Evolutionary conservation across 1,140 invertebrate genomes (phyloP), one percentile per base, ranked within the genome.

Genomic region (Drosophila bocki): DNA sequence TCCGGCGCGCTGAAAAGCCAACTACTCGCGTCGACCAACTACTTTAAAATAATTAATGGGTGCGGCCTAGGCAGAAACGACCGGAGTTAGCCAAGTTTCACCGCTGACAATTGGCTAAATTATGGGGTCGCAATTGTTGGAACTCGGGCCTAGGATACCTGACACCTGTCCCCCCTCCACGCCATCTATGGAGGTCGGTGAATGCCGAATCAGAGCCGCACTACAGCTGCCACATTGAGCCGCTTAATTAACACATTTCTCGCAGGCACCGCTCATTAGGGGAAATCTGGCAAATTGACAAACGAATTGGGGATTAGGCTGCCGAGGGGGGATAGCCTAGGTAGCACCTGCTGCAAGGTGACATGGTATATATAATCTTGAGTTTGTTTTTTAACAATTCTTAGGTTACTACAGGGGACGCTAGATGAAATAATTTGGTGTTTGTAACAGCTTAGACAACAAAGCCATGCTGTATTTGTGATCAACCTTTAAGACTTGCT

Each of bases 21-120:
- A 71, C 77, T 56, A 56, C 67, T 77, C 80, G 84, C 85, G 84
- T 78, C 79, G 62, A 59, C 68, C 81, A 88, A 90, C 81, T 88
- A 88, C 70, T 88, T 88, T 90, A 85, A 90, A 90, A 90, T 90
- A 90, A 90, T 90, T 90, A 90, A 88, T 90, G 81, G 85, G 85
- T 90, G 85, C 85, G 85, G 81, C 82, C 53, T 37, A 42, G 68
- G 68, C 74, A 88, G 35, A 19, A 56, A 26, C 53, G 35, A 84
- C 56, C 65, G 60, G 53, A 80, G 75, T 82, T 77, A 53, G 54
- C 44, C 62, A 67, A 71, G 78, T 81, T 77, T 80, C 79, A 37
- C 19, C 59, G 63, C 77, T 88, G 84, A 87, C 83, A 87, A 88
- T 87, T 70, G 63, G 50, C 64, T 76, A 87, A 87, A 87, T 87